Conservation (phyloP, 1,140 invertebrate genomes). For the Yoshiicerus persimilis region DNA sequence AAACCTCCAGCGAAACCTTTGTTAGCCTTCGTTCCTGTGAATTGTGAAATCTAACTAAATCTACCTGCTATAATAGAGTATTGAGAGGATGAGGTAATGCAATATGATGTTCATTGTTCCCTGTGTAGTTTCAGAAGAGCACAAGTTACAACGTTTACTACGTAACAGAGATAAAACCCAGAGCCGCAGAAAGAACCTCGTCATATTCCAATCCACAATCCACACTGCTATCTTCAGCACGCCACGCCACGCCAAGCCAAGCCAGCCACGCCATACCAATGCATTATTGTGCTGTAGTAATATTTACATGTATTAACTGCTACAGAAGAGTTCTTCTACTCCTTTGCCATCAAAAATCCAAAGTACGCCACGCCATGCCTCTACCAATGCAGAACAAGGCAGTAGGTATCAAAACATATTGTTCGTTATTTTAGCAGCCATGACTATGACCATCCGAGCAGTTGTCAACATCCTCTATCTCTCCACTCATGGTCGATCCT, state of each 20-base stretch:
- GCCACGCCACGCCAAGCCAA: background rate
- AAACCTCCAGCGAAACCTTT: background rate
- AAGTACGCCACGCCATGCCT: too few species aligned
- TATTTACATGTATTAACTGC: background rate
- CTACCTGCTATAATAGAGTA: background rate
- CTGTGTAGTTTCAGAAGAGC: background rate
- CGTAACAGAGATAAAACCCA: background rate
- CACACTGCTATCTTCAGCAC: slow-evolving; percentile 13
- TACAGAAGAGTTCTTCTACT: background rate
- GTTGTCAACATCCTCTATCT: slow-evolving; percentile 23
- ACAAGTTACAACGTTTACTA: background rate
- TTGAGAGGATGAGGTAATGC: background rate
- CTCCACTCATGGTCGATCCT: slow-evolving; percentile 18
- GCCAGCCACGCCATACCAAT: background rate
- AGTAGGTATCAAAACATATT: background rate
- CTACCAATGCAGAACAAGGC: background rate
- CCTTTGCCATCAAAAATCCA: too few species aligned
- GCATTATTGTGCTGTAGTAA: background rate
- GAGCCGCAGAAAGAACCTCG: background rate
- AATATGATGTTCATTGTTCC: background rate
- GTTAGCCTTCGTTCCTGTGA: background rate
- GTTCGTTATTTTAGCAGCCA: background rate
- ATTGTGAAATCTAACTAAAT: background rate
- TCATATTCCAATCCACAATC: too few species aligned
- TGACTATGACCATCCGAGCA: background rate